Evolutionary conservation across 64 coral and sea anemone genomes (phyloP), one percentile per base, ranked within the genome.

Genomic region (Montipora capricornis): DNA sequence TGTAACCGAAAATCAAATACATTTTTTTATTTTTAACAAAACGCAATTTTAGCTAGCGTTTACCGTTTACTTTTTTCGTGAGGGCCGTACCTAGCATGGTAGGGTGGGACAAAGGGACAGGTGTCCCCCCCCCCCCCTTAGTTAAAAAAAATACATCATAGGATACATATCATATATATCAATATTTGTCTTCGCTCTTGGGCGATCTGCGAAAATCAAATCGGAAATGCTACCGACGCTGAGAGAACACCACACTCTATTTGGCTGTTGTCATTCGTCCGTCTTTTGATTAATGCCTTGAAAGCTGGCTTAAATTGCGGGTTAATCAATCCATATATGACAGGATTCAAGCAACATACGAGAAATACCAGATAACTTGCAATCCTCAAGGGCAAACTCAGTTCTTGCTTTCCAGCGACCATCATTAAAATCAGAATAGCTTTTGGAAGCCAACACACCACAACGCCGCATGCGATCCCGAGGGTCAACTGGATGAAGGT

Each of bases 301-400:
- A 96, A 89, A 5, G 95, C 90, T 49, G 80, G 70, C 48, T 91
- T 92, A 22, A 96, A 84, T 22, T 92, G 95, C 6, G 85, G 60
- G 29, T 93, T 92, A 45, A 96, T n/a, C 44, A 93, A 46, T 52
- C 87, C 90, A 57, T 96, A 96, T 6, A 93, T 77, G 58, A 96
- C 68, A 19, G 95, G 95, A 87, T 96, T 96, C 19, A 87, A 82
- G 60, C 91, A 90, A 87, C 95, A 93, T 26, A 75, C 83, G 15
- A 91, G 13, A 44, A 93, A 96, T 15, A 93, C 92, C 26, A 96
- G 87, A 77, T 89, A 96, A 24, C 80, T 92, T 1, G 47, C 89
- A 22, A 59, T 69, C 82, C 62, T 47, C n/a, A 49, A 48, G 57
- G 20, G 47, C 87, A 26, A 69, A n/a, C 8, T 58, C 44, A 68